Evolutionary conservation across 2,888 invertebrate species (phyloP).

Genomic region (Campoplex capitator): DNA sequence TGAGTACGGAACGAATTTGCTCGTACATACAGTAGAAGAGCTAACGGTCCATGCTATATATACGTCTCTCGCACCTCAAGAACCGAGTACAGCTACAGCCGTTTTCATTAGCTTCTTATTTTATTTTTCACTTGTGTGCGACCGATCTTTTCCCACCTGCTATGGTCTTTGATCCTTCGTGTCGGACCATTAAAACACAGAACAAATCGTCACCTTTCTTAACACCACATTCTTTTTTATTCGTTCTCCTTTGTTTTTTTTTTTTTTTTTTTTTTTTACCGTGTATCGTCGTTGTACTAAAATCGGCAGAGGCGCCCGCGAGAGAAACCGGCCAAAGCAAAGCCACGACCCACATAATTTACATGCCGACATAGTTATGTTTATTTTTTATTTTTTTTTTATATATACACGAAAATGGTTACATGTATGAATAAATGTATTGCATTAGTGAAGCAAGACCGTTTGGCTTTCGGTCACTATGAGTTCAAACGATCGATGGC

Average conservation of each 20-base stretch:
- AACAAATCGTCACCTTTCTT: not conserved
- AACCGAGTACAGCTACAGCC: constrained; percentile 28
- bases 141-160: constrained; percentile 45
- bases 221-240: not conserved
- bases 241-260: not conserved
- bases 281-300: not conserved
- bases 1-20: constrained; percentile 65
- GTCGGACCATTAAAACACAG: not conserved
- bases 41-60: constrained; percentile 67
- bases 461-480: constrained; percentile 17
- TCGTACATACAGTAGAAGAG: constrained; percentile 39
- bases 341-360: constrained; percentile 63
- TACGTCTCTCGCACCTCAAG: constrained; percentile 36
- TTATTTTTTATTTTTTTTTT: not conserved
- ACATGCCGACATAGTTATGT: constrained; percentile 43
- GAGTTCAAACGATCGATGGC: constrained; percentile 13
- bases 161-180: constrained; percentile 18
- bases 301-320: constrained; percentile 36
- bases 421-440: constrained; percentile 12
- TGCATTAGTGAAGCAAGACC: constrained; percentile 25
- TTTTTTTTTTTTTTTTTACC: not conserved
- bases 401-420: not conserved
- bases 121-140: constrained; percentile 58
- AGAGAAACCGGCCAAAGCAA: constrained; percentile 39
- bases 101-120: constrained; percentile 62